Evolutionary conservation across 92 coral and sea anemone species (phyloP).

Genomic region (Parazoanthus atlanticus): DNA sequence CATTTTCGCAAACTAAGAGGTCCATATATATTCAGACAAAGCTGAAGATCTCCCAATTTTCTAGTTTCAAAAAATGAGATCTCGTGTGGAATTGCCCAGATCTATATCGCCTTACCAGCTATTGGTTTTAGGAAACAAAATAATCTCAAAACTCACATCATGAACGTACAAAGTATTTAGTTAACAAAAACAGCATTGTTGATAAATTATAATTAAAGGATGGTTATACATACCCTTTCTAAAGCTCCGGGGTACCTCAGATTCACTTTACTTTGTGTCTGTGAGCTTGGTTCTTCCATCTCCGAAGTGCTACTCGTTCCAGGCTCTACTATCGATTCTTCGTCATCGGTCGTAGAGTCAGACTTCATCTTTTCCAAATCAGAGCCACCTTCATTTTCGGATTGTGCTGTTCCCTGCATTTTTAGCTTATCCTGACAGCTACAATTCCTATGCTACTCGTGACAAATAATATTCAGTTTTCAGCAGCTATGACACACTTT

Average conservation of each 20-base stretch:
- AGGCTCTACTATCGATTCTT: background rate
- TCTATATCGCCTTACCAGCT: too few species aligned
- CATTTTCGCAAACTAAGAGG: too few species aligned
- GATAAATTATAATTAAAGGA: background rate
- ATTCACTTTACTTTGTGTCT: slow-evolving; percentile 23
- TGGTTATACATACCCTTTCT: slow-evolving; percentile 9
- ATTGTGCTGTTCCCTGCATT: background rate
- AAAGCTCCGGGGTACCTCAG: slow-evolving; percentile 25
- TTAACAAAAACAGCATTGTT: background rate
- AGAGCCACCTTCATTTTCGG: background rate
- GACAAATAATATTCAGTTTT: background rate
- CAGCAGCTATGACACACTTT: background rate
- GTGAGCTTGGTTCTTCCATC: slow-evolving; percentile 8
- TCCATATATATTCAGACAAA: too few species aligned
- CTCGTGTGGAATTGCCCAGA: too few species aligned
- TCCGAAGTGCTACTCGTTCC: background rate
- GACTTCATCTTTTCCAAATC: background rate
- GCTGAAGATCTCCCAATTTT: too few species aligned
- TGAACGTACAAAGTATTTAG: background rate
- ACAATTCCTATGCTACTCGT: background rate
- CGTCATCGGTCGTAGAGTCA: slow-evolving; percentile 8
- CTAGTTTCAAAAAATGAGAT: too few species aligned
- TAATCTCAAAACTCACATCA: background rate
- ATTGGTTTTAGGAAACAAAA: too few species aligned
- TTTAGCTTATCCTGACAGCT: background rate